Conservation (phyloP, 2,113 vertebrate genomes). For the Phalacrocorax aristotelis region DNA sequence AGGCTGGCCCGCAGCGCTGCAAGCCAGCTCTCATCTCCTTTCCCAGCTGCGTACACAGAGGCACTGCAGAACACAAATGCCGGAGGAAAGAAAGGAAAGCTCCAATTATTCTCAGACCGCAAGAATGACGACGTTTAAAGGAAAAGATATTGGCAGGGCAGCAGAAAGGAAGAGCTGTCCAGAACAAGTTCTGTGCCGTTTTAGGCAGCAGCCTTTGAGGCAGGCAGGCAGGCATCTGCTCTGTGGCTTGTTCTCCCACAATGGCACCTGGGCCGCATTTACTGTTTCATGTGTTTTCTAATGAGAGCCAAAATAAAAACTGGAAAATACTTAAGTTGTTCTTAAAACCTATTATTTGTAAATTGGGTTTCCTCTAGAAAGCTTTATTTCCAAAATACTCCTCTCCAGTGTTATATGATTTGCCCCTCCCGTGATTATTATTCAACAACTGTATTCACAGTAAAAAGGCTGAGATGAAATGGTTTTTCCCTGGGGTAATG, state of each 20-base stretch:
- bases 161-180: background rate
- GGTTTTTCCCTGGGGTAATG: background rate
- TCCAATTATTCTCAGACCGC: constrained; percentile 30
- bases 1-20: too few species aligned
- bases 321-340: background rate
- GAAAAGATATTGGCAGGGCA: background rate
- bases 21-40: background rate
- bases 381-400: background rate
- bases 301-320: background rate
- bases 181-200: background rate
- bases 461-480: background rate
- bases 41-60: background rate
- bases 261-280: background rate
- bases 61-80: background rate
- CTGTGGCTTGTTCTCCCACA: background rate
- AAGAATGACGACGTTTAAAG: background rate
- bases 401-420: background rate
- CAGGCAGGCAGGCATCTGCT: background rate
- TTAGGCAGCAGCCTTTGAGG: background rate
- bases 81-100: background rate
- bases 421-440: background rate
- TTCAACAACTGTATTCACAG: background rate
- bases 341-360: background rate
- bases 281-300: background rate
- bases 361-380: background rate